These are phyloP conservation scores for Lepilemur ruficaudatus DNA, from an alignment of 2,797 vertebrate species.

Conservation along the genomic window DNA sequence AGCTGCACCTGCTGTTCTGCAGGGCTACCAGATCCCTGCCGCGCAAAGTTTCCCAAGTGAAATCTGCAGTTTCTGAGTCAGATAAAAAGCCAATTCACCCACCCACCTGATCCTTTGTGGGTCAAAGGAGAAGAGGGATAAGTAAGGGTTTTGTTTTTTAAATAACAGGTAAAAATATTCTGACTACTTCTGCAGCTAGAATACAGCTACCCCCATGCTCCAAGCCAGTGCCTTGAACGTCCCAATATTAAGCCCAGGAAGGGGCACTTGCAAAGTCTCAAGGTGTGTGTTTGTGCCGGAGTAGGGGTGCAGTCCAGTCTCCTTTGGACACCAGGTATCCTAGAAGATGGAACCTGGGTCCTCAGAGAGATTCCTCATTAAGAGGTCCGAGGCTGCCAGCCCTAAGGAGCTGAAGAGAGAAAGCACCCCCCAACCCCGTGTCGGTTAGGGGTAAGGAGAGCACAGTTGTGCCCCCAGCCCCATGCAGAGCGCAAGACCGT, in stretches of 20 bases:
- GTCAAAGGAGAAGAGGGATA: constrained; percentile 25
- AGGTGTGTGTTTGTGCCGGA: too few relatives aligned
- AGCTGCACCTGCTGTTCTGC: background rate
- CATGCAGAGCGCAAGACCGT: background rate
- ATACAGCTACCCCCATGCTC: background rate
- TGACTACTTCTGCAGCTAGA: background rate
- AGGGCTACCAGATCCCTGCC: background rate
- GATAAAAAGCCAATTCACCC: constrained; percentile 43
- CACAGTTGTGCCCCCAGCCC: background rate
- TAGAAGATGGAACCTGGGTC: background rate
- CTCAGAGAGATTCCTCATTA: background rate
- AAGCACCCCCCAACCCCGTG: background rate
- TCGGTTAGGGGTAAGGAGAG: background rate
- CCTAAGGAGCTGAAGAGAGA: background rate
- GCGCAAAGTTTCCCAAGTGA: constrained; percentile 53
- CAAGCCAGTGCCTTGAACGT: background rate
- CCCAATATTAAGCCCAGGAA: background rate
- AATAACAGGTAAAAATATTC: constrained; percentile 50
- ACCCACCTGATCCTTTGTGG: background rate
- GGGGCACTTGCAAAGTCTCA: background rate
- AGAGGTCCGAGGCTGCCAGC: background rate
- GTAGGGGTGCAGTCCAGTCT: fast-evolving
- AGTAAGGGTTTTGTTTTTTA: constrained; percentile 48
- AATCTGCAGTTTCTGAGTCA: constrained; percentile 18
- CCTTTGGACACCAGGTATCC: background rate